Conservation (phyloP, 53 echinoderm and acorn worm species). For the Henricia sp. region DNA sequence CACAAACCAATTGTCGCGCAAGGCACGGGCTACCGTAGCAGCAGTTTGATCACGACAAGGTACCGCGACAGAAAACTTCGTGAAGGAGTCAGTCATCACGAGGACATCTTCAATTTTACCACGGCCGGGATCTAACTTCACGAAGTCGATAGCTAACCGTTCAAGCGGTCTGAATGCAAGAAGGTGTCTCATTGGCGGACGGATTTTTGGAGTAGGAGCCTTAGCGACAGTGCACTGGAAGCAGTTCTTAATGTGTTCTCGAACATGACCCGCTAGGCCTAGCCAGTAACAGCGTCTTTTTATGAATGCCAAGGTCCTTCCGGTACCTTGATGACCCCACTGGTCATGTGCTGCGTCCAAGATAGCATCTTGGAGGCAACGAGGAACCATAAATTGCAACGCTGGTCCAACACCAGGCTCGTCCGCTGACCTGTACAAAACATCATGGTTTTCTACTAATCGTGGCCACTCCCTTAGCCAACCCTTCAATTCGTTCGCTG, state of each 20-base stretch:
- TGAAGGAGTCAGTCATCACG: conserved; percentile 65
- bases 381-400: conserved; percentile 45
- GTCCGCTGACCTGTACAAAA: conserved; percentile 18
- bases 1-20: conserved; percentile 46
- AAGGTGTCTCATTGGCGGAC: conserved; percentile 52
- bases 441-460: conserved; percentile 32
- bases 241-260: conserved; percentile 40
- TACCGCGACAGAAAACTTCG: conserved; percentile 37
- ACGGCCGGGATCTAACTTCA: conserved; percentile 55
- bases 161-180: conserved; percentile 64
- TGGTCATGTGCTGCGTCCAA: conserved; percentile 54
- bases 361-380: not conserved
- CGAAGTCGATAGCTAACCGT: conserved; percentile 61
- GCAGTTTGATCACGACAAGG: conserved; percentile 57
- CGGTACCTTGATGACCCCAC: conserved; percentile 65
- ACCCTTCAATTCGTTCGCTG: conserved; percentile 12
- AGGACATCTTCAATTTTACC: conserved; percentile 55
- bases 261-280: conserved; percentile 33
- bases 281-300: conserved; percentile 59
- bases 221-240: conserved; percentile 50
- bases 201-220: conserved; percentile 39
- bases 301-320: conserved; percentile 33
- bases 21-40: conserved; percentile 17
- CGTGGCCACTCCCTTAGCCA: conserved; percentile 45
- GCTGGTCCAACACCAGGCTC: not conserved